A percentile compares a stretch with the other conserved stretches of the same genome.
Conservation (phyloP, 2,797 vertebrate genomes). For the Okamejei kenojei region DNA sequence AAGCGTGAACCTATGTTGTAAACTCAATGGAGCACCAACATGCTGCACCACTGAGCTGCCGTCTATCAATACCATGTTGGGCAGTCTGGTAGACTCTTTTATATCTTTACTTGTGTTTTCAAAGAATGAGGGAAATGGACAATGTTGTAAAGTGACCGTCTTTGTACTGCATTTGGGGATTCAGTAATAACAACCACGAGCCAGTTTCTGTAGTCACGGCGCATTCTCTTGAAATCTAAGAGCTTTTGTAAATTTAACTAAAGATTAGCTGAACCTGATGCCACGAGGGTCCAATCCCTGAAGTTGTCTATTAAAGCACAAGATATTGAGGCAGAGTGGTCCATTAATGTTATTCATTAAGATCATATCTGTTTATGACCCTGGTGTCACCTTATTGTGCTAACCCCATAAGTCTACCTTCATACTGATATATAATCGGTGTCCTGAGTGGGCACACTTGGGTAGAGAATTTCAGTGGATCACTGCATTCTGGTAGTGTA, state of each 20-base stretch:
- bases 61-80: not conserved
- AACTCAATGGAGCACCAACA: slow-evolving; percentile 27
- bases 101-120: slow-evolving; percentile 4
- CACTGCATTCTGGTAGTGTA: no score
- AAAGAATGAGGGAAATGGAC: not conserved
- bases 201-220: not conserved
- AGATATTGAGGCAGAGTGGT: no score
- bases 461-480: no score
- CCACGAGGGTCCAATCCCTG: not conserved
- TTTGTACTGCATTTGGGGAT: not conserved
- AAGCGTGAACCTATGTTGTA: slow-evolving; percentile 27
- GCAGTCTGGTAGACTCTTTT: slow-evolving; percentile 17
- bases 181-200: not conserved
- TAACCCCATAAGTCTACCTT: no score
- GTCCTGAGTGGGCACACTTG: no score
- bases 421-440: no score
- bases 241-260: not conserved
- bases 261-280: not conserved
- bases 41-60: slow-evolving; percentile 27
- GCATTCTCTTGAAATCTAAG: not conserved
- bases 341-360: no score
- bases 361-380: no score
- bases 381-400: no score
- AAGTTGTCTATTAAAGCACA: not conserved
- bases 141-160: not conserved